Conservation (phyloP, 2,113 vertebrate species). For the Equus quagga region DNA sequence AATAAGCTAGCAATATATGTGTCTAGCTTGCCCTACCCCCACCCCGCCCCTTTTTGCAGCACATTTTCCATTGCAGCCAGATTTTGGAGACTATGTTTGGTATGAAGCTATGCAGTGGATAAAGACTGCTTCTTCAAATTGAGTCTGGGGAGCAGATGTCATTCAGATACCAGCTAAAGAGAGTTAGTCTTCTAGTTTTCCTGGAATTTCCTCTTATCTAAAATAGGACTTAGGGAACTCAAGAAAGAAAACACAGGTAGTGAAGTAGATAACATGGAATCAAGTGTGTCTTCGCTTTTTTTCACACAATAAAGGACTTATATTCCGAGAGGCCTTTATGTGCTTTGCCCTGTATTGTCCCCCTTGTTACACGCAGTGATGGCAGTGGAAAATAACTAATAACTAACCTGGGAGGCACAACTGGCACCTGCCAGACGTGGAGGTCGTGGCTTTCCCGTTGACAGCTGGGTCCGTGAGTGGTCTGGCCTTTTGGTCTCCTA, state of each 20-base stretch:
- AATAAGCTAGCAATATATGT: background rate
- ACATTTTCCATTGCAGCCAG: background rate
- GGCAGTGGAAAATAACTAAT: background rate
- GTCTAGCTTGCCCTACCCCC: background rate
- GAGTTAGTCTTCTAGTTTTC: background rate
- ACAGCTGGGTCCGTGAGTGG: background rate
- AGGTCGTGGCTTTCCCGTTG: background rate
- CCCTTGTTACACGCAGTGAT: no score
- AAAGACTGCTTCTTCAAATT: background rate
- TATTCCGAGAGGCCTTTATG: background rate
- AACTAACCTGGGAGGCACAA: background rate
- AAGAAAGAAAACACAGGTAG: background rate
- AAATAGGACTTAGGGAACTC: background rate
- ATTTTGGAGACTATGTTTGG: background rate
- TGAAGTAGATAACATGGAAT: background rate
- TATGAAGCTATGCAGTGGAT: background rate
- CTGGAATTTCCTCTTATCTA: background rate
- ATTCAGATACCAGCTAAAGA: background rate
- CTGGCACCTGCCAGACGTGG: rapidly evolving
- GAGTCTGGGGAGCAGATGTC: background rate
- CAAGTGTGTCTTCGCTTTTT: background rate
- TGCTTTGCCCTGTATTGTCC: background rate
- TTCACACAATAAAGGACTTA: background rate
- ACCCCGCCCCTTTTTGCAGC: background rate
- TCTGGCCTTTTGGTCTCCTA: background rate